phyloP scores from a whole-genome alignment of 2,888 invertebrate species.

The Glyphotaelius pellucidus region DNA sequence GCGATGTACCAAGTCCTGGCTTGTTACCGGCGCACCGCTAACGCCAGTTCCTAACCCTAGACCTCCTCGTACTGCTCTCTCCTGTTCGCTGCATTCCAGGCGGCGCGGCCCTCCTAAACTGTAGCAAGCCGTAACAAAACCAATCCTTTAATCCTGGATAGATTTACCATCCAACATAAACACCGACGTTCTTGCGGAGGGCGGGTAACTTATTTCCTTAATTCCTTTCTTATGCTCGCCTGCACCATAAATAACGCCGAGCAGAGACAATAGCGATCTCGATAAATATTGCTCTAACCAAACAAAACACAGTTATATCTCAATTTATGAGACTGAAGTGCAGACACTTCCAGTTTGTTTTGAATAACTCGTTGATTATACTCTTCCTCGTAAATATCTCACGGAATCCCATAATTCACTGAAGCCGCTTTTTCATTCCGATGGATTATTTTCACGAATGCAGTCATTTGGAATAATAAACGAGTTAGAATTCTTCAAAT shows the following conservation, averaged over 20 bases:
- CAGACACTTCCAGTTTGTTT: not conserved
- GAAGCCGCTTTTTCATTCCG: not conserved
- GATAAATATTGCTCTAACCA: conserved; percentile 34
- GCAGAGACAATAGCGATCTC: conserved; percentile 32
- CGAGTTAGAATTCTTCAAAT: not conserved
- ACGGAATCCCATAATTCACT: not conserved
- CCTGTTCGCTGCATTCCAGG: conserved; percentile 39
- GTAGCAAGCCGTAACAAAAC: conserved; percentile 1
- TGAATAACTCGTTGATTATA: not conserved
- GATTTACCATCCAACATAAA: conserved; percentile 51
- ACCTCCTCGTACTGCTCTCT: not conserved
- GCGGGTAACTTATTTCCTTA: conserved; percentile 41
- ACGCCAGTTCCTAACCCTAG: not conserved
- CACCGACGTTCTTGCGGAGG: conserved; percentile 44
- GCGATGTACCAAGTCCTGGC: not conserved
- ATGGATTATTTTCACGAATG: not conserved
- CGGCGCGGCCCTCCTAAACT: conserved; percentile 20
- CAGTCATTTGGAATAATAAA: not conserved
- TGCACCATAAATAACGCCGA: conserved; percentile 22
- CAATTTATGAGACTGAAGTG: not conserved
- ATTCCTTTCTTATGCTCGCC: conserved; percentile 27
- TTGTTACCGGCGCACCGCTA: conserved; percentile 3
- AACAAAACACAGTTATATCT: conserved; percentile 6
- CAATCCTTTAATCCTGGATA: conserved; percentile 51
- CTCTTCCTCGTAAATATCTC: not conserved